phyloP scores from a whole-genome alignment of 2,113 vertebrate species.

The Tachysurus vachellii region DNA sequence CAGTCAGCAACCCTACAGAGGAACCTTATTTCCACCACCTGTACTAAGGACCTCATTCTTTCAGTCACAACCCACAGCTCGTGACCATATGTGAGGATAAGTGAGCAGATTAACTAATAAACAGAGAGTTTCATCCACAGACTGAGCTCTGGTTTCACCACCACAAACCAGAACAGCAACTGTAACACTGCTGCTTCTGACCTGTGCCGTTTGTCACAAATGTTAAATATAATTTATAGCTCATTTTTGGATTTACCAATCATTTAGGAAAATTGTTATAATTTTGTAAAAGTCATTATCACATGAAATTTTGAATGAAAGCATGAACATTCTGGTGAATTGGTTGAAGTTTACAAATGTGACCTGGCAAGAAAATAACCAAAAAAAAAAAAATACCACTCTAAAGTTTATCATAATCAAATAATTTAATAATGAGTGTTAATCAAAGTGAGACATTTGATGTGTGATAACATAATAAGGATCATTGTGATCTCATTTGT shows the following conservation, averaged over 20 bases:
- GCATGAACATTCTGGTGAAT: background rate
- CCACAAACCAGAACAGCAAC: background rate
- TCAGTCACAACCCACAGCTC: background rate
- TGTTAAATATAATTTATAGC: background rate
- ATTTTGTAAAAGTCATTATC: background rate
- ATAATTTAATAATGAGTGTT: background rate
- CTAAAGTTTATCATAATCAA: background rate
- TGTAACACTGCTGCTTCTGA: background rate
- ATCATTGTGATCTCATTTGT: slow-evolving; percentile 35
- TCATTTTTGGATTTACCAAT: background rate
- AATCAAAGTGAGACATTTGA: background rate
- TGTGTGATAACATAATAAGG: background rate
- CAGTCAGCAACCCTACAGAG: background rate
- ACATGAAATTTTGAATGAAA: background rate
- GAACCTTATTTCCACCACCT: background rate
- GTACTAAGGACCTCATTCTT: background rate
- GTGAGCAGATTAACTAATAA: background rate
- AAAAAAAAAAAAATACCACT: background rate
- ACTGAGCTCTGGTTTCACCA: background rate
- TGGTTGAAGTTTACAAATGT: background rate
- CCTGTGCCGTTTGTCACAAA: background rate
- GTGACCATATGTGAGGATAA: background rate
- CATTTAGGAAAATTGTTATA: background rate
- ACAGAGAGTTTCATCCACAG: background rate
- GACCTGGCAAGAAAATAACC: background rate